Base-by-base conservation (phyloP, 2,113 vertebrate genomes). In the Polypterus senegalus region DNA sequence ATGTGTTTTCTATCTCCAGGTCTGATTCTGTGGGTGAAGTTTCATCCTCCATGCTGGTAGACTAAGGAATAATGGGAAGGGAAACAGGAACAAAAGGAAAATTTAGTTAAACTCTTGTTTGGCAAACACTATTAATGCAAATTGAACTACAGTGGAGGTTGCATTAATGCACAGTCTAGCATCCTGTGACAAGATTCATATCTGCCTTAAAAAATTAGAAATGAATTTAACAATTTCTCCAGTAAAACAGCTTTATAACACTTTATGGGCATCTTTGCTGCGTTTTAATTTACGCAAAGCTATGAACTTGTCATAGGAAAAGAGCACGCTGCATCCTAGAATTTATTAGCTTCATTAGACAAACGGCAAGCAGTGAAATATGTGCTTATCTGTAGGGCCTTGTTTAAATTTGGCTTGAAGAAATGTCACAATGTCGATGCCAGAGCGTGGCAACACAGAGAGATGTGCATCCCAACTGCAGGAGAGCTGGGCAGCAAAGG, bases 1-100 rank as follows among this genome's bases (percentile, higher is more conserved):
- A 71, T 2, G 83, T 86, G 77, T 90, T 80, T 1, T 75, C 77
- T 0, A 79, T 83, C 9, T 77, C 76, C 43, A 65, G 81, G 0
- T 49, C 57, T 48, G 80, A 68, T 6, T 89, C 90, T 45, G 67
- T 75, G 1, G 70, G 54, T 6, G 63, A 7, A 0, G 3, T 69
- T 71, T 74, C 80, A 69, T 65, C 74, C 4, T 73, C 83, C 63
- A 74, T 75, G 75, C 48, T 76, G 74, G 1, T n/a, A 43, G 3
- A 9, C 43, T 63, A 59, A 1, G 3, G 1, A 52, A 47, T 47
- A 2, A 6, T 4, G 1, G 3, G 11, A 6, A 11, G 1, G 4
- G 4, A 57, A 60, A 56, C 61, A 67, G 6, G 59, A 48, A 67
- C 65, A 54, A 75, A 67, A 46, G 7, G 44, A 66, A 57, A 51